phyloP scores from a whole-genome alignment of 2,888 invertebrate species.

The Caenorhabditis japonica region DNA sequence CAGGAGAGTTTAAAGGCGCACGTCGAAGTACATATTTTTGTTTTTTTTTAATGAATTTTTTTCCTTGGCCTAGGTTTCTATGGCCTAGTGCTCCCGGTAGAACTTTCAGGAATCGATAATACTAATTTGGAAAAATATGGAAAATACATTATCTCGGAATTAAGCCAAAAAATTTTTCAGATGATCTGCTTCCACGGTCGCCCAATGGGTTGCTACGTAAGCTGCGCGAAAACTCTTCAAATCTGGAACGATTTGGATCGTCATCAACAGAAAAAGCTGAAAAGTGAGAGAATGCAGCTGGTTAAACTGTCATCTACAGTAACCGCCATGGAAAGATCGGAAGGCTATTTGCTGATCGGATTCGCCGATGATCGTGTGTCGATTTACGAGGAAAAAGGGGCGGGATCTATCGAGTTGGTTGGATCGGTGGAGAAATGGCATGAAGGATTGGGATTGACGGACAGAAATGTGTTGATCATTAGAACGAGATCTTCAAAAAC shows the following conservation, averaged over 20 bases:
- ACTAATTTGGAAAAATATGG: no score
- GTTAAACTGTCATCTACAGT: constrained; percentile 33
- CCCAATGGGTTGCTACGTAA: constrained; percentile 64
- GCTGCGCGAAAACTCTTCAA: constrained; percentile 59
- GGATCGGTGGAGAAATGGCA: constrained; percentile 56
- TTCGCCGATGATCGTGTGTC: constrained; percentile 55
- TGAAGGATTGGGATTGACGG: constrained; percentile 12
- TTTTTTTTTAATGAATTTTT: no score
- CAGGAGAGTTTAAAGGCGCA: no score
- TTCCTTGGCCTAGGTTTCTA: no score
- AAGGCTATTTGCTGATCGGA: constrained; percentile 54
- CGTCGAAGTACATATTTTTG: no score
- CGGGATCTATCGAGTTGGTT: constrained; percentile 41
- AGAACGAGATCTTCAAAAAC: constrained; percentile 39
- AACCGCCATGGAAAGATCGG: constrained; percentile 49
- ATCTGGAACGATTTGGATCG: constrained; percentile 65
- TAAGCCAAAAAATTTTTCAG: no score
- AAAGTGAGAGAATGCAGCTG: constrained; percentile 64
- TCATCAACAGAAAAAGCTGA: constrained; percentile 66
- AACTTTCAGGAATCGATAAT: no score
- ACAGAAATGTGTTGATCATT: constrained; percentile 35
- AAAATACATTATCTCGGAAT: no score
- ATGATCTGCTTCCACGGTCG: constrained; percentile 63
- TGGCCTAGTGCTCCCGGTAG: no score
- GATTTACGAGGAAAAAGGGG: constrained; percentile 57